A percentile compares a stretch with the other conserved stretches of the same genome.
phyloP scores from a whole-genome alignment of 2,888 invertebrate species.

The Antheraea yamamai region DNA sequence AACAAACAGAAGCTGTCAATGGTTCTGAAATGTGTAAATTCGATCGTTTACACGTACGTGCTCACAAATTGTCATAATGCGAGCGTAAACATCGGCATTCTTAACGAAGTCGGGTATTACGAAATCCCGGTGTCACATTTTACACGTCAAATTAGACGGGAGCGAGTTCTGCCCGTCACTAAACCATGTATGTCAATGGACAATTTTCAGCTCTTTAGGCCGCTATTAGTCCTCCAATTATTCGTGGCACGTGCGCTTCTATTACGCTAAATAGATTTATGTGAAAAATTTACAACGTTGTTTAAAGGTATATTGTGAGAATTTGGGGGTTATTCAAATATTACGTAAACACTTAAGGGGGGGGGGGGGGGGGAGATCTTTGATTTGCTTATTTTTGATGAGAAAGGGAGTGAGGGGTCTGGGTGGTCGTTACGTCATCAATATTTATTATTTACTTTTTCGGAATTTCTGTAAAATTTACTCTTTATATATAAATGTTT shows the following conservation, averaged over 20 bases:
- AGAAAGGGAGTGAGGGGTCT: too few species aligned
- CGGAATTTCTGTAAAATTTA: too few species aligned
- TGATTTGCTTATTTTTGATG: too few species aligned
- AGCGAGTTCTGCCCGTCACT: conserved; percentile 14
- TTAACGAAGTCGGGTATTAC: conserved; percentile 18
- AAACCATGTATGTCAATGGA: conserved; percentile 10
- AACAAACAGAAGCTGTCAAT: conserved; percentile 16
- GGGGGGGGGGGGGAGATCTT: too few species aligned
- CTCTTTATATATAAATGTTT: too few species aligned
- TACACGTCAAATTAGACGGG: conserved; percentile 16
- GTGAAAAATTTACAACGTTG: conserved; percentile 11
- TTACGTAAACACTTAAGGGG: background rate
- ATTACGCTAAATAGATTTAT: conserved; percentile 21
- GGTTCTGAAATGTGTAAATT: conserved; percentile 20
- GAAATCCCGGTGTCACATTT: conserved; percentile 20
- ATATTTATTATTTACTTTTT: too few species aligned
- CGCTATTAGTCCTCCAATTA: conserved; percentile 9
- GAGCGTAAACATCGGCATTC: conserved; percentile 19
- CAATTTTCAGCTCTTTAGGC: conserved; percentile 13
- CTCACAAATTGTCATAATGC: conserved; percentile 20
- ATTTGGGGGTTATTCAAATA: background rate
- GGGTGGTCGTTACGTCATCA: too few species aligned
- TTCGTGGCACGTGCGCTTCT: conserved; percentile 19
- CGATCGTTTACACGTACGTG: conserved; percentile 20
- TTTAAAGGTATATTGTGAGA: conserved; percentile 13